Evolutionary conservation across 2,888 invertebrate genomes (phyloP).

Genomic region (Lycaena phlaeas): DNA sequence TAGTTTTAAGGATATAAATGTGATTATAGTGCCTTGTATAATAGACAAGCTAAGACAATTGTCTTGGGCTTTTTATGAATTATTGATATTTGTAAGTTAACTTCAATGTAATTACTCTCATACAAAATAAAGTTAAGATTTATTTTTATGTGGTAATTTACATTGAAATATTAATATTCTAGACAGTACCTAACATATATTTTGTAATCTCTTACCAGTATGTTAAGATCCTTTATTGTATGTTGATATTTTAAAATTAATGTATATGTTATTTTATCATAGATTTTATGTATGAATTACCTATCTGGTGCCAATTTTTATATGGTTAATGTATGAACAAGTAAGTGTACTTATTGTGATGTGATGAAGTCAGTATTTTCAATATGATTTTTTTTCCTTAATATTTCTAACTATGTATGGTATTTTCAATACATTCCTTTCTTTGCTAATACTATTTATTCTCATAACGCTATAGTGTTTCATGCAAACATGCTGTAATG

Average conservation of each 20-base stretch:
- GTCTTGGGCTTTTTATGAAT: slow-evolving; percentile 9
- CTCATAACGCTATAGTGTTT: no score
- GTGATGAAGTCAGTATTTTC: not conserved
- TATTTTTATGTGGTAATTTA: not conserved
- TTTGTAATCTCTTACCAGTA: slow-evolving; percentile 2
- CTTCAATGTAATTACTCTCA: no score
- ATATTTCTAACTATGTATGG: not conserved
- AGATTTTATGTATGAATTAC: slow-evolving; percentile 6
- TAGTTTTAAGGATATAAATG: slow-evolving; percentile 25
- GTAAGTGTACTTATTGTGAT: not conserved
- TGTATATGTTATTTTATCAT: slow-evolving; percentile 3
- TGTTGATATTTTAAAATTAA: not conserved
- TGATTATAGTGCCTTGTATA: slow-evolving; percentile 58
- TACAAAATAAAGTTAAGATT: not conserved
- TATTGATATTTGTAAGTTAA: no score
- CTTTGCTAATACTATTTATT: no score
- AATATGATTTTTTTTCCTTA: not conserved
- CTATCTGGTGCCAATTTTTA: slow-evolving; percentile 14
- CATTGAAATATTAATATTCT: no score
- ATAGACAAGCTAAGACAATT: no score
- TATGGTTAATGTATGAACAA: not conserved
- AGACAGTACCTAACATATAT: not conserved
- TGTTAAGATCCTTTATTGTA: slow-evolving; percentile 1
- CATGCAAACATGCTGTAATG: no score
- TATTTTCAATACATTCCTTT: not conserved